A percentile compares a stretch with the other conserved stretches of the same genome.
phyloP scores from a whole-genome alignment of 2,888 invertebrate genomes.

The Campoplex capitator region DNA sequence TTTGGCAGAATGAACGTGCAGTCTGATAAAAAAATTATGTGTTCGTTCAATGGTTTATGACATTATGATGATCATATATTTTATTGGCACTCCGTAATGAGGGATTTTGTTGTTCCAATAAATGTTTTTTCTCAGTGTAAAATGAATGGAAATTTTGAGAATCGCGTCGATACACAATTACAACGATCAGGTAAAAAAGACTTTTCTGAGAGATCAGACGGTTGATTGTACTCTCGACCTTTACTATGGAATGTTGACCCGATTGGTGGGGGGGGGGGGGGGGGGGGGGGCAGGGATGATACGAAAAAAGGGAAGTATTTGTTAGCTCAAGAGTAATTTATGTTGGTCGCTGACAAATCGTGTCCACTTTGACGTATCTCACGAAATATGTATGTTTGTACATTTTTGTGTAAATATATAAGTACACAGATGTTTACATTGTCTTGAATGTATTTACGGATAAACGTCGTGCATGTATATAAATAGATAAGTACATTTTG shows the following conservation, averaged over 20 bases:
- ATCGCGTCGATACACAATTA: neutral
- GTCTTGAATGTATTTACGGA: neutral
- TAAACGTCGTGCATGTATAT: neutral
- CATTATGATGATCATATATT: no score
- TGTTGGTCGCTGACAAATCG: constrained; percentile 1
- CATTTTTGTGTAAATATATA: neutral
- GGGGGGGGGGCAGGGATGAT: neutral
- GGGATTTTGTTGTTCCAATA: no score
- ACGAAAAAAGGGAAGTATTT: constrained; percentile 3
- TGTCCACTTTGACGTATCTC: neutral
- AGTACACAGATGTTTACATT: neutral
- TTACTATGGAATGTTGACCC: neutral
- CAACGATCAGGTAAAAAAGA: neutral
- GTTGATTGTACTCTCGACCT: neutral
- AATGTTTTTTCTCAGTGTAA: no score
- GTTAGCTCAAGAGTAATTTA: constrained; percentile 13
- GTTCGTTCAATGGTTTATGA: no score
- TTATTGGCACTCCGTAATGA: no score
- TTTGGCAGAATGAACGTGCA: no score
- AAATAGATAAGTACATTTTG: constrained; percentile 11
- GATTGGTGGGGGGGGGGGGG: neutral
- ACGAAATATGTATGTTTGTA: neutral
- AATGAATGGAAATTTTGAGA: neutral
- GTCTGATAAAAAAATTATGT: no score
- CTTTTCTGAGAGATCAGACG: neutral